These are phyloP conservation scores for Eulemur rufifrons DNA, from an alignment of 2,113 vertebrate species.

Conservation along the genomic window DNA sequence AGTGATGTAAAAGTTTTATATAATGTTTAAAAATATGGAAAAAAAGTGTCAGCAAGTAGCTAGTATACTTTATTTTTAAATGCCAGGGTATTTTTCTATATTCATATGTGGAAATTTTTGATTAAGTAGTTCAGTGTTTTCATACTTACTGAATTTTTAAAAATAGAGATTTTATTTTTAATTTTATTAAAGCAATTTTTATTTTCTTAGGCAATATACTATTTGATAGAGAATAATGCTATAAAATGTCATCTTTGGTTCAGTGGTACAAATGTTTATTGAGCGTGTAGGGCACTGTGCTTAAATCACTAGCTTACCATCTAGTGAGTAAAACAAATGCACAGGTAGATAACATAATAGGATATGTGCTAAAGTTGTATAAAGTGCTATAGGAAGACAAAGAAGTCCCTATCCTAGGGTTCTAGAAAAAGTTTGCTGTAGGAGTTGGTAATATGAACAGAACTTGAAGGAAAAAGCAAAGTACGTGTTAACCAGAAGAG, in stretches of 20 bases:
- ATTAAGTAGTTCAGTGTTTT: neutral
- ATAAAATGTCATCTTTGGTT: neutral
- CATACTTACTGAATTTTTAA: neutral
- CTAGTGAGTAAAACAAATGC: neutral
- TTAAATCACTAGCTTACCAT: neutral
- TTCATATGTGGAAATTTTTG: neutral
- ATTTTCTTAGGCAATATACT: neutral
- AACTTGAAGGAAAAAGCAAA: neutral
- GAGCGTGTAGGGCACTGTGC: neutral
- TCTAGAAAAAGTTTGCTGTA: slow-evolving; percentile 7
- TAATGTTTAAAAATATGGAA: slow-evolving; percentile 18
- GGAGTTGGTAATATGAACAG: neutral
- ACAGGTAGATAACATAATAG: neutral
- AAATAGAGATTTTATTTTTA: neutral
- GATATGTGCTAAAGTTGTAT: neutral
- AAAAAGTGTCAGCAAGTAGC: neutral
- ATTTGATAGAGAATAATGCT: neutral
- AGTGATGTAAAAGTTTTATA: neutral
- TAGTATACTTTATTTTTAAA: slow-evolving; percentile 21
- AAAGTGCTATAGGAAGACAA: neutral
- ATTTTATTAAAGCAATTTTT: neutral
- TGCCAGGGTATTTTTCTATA: neutral
- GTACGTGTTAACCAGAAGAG: neutral
- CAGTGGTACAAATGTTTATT: neutral
- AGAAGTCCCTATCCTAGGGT: neutral